Evolutionary conservation across 2,888 invertebrate genomes (phyloP).

Genomic region (Acrobasis consociella): DNA sequence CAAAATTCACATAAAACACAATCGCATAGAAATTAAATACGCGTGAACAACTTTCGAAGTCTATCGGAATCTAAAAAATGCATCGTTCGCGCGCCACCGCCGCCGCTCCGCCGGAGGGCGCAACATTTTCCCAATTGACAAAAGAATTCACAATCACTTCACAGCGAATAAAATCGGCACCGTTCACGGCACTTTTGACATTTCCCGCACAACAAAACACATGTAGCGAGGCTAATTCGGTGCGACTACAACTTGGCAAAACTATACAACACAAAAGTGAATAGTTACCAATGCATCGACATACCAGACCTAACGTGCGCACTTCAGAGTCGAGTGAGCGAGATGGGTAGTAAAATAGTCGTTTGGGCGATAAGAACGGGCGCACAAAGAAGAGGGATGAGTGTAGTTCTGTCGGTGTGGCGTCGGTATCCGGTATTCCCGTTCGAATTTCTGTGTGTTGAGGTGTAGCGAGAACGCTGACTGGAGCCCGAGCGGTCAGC

Average conservation of each 20-base stretch:
- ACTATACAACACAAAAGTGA: constrained; percentile 64
- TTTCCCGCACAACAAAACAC: constrained; percentile 53
- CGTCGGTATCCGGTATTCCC: constrained; percentile 72
- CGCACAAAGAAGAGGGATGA: constrained; percentile 48
- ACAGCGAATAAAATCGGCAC: constrained; percentile 38
- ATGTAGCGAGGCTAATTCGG: constrained; percentile 56
- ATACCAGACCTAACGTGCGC: constrained; percentile 41
- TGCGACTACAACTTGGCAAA: constrained; percentile 67
- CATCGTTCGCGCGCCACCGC: constrained; percentile 58
- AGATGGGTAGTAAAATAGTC: constrained; percentile 37
- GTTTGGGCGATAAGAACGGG: constrained; percentile 30
- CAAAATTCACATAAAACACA: constrained; percentile 46
- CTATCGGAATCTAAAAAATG: constrained; percentile 61
- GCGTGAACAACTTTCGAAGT: constrained; percentile 60
- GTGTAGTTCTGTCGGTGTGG: constrained; percentile 43
- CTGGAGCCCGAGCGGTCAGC: constrained; percentile 45
- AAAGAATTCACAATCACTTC: constrained; percentile 39
- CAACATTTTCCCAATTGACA: constrained; percentile 50
- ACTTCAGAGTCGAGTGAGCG: constrained; percentile 47
- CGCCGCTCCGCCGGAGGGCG: constrained; percentile 36
- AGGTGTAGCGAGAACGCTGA: constrained; percentile 56
- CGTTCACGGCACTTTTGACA: constrained; percentile 52
- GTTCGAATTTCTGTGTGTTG: constrained; percentile 64
- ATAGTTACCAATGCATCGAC: constrained; percentile 58
- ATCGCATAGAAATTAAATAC: constrained; percentile 42